phyloP scores from a whole-genome alignment of 1,140 invertebrate genomes.

The Chionoecetes opilio region DNA sequence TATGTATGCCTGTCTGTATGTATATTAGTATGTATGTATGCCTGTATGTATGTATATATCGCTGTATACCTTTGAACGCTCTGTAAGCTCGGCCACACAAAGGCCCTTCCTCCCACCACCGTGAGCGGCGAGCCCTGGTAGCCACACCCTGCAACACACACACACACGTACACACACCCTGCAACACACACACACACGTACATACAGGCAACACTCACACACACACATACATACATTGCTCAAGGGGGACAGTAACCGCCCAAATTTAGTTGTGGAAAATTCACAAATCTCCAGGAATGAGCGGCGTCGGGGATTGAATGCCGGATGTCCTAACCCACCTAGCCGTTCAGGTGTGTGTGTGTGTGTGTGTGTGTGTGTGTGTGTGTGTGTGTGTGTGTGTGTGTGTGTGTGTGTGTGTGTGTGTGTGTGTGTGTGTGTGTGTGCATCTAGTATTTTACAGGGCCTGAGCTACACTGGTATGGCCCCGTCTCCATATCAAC shows the following conservation, averaged over 20 bases:
- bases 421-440: background rate
- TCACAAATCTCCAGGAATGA: too few relatives aligned
- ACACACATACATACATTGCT: too few relatives aligned
- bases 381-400: constrained; percentile 20
- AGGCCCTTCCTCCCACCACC: constrained; percentile 97
- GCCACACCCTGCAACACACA: constrained; percentile 89
- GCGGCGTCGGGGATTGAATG: too few relatives aligned
- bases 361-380: constrained; percentile 30
- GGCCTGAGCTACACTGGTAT: too few relatives aligned
- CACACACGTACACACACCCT: background rate
- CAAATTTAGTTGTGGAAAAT: too few relatives aligned
- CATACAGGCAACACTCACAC: too few relatives aligned
- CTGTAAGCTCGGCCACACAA: constrained; percentile 98
- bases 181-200: too few relatives aligned
- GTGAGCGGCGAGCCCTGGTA: constrained; percentile 92
- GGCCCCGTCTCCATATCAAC: too few relatives aligned
- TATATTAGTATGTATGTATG: background rate
- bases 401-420: constrained; percentile 41
- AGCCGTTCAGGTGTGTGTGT: background rate
- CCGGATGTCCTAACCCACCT: too few relatives aligned
- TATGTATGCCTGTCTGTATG: background rate
- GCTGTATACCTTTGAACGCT: constrained; percentile 89
- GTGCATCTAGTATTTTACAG: too few relatives aligned
- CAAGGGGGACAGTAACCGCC: too few relatives aligned
- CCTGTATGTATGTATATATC: background rate